Evolutionary conservation across 2,888 invertebrate genomes (phyloP).

Genomic region (Tetragonula carbonaria): DNA sequence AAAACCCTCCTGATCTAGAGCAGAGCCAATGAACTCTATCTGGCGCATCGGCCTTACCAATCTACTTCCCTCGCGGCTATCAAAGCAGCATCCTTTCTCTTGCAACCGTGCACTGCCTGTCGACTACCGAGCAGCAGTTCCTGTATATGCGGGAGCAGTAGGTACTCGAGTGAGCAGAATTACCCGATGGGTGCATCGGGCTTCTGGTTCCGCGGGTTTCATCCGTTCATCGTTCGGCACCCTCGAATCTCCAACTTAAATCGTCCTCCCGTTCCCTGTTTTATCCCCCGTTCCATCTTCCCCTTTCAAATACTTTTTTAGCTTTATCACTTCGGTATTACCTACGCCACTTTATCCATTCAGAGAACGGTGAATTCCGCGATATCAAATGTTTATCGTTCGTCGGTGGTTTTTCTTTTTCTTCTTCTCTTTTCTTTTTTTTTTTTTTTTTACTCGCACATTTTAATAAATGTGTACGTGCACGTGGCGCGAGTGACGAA

Average conservation of each 20-base stretch:
- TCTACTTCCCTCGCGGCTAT: slow-evolving; percentile 81
- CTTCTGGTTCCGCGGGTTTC: slow-evolving; percentile 74
- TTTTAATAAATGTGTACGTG: too few relatives aligned
- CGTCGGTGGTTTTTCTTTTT: too few relatives aligned
- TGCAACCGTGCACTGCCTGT: slow-evolving; percentile 59
- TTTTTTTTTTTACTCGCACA: too few relatives aligned
- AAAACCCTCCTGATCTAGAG: slow-evolving; percentile 75
- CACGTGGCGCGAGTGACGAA: not conserved
- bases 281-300: slow-evolving; percentile 13
- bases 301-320: slow-evolving; percentile 34
- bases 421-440: too few relatives aligned
- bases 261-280: slow-evolving; percentile 45
- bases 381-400: not conserved
- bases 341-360: slow-evolving; percentile 10
- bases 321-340: slow-evolving; percentile 37
- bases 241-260: slow-evolving; percentile 62
- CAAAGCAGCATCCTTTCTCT: slow-evolving; percentile 77
- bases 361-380: not conserved
- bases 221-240: slow-evolving; percentile 73
- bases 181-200: slow-evolving; percentile 76
- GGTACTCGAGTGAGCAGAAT: slow-evolving; percentile 80
- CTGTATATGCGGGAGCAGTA: slow-evolving; percentile 70
- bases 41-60: slow-evolving; percentile 79
- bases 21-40: slow-evolving; percentile 81
- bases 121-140: slow-evolving; percentile 42